Evolutionary conservation across 1,140 invertebrate species (phyloP).

Genomic region (Colletes latitarsis): DNA sequence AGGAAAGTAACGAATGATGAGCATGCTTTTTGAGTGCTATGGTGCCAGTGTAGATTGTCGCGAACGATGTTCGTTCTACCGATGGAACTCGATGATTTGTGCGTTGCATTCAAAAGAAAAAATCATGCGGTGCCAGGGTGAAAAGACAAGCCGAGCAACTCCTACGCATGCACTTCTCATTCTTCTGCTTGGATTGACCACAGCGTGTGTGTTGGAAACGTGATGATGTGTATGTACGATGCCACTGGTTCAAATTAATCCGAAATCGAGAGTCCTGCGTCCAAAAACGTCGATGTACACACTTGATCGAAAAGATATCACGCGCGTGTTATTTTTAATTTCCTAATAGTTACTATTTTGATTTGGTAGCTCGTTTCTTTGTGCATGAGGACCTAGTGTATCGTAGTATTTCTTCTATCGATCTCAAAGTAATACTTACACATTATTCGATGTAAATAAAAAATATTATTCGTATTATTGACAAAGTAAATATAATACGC

Average conservation of each 20-base stretch:
- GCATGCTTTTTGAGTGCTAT: slow-evolving; percentile 1
- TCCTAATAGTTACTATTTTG: too few species aligned
- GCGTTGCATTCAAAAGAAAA: slow-evolving; percentile 14
- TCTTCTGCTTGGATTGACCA: slow-evolving; percentile 16
- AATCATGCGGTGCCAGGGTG: slow-evolving; percentile 24
- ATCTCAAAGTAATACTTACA: too few species aligned
- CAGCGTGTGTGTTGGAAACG: background rate
- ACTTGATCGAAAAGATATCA: too few species aligned
- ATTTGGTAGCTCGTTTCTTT: too few species aligned
- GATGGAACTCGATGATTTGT: background rate
- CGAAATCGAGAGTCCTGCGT: background rate
- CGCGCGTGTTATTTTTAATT: too few species aligned
- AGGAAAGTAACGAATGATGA: background rate
- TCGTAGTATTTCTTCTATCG: too few species aligned
- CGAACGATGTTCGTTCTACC: background rate
- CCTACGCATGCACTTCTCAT: slow-evolving; percentile 19
- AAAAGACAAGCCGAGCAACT: slow-evolving; percentile 19
- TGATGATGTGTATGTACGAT: background rate
- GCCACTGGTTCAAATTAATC: too few species aligned
- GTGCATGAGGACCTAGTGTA: too few species aligned
- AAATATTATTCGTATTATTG: too few species aligned
- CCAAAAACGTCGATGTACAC: too few species aligned
- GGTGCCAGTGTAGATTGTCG: background rate
- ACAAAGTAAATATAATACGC: too few species aligned
- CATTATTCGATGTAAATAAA: too few species aligned